These are phyloP conservation scores for Lochmaea capreae DNA, from an alignment of 2,888 invertebrate genomes.

Conservation along the genomic window DNA sequence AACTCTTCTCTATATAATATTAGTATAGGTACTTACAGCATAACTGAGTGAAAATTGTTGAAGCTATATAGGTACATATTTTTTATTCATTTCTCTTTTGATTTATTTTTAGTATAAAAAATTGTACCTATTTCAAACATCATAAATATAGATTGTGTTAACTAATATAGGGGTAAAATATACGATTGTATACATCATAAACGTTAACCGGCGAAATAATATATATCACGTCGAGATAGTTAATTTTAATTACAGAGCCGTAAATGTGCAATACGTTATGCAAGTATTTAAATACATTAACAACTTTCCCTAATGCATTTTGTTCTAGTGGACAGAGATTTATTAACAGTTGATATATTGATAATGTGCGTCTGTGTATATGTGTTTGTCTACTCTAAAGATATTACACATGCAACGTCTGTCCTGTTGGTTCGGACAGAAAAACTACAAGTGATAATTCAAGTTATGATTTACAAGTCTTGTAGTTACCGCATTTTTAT, in stretches of 20 bases:
- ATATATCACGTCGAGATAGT: conserved; percentile 41
- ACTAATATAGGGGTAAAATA: conserved; percentile 20
- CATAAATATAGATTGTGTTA: conserved; percentile 13
- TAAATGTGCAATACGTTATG: conserved; percentile 48
- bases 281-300: conserved; percentile 50
- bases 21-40: too few relatives aligned
- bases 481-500: conserved; percentile 22
- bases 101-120: neutral
- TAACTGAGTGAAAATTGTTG: too few relatives aligned
- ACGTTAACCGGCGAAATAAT: conserved; percentile 25
- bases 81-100: neutral
- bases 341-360: conserved; percentile 43
- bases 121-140: neutral
- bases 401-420: conserved; percentile 31
- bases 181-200: conserved; percentile 31
- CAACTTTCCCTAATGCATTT: conserved; percentile 54
- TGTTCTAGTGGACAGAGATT: conserved; percentile 51
- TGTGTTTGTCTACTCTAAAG: conserved; percentile 29
- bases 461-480: conserved; percentile 32
- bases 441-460: conserved; percentile 31
- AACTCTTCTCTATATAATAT: too few relatives aligned
- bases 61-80: too few relatives aligned
- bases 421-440: conserved; percentile 16
- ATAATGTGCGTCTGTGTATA: conserved; percentile 23
- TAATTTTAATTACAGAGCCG: conserved; percentile 47